A percentile compares a stretch with the other conserved stretches of the same genome.
Conservation (phyloP, 2,113 vertebrate species). For the Catharus bicknelli region DNA sequence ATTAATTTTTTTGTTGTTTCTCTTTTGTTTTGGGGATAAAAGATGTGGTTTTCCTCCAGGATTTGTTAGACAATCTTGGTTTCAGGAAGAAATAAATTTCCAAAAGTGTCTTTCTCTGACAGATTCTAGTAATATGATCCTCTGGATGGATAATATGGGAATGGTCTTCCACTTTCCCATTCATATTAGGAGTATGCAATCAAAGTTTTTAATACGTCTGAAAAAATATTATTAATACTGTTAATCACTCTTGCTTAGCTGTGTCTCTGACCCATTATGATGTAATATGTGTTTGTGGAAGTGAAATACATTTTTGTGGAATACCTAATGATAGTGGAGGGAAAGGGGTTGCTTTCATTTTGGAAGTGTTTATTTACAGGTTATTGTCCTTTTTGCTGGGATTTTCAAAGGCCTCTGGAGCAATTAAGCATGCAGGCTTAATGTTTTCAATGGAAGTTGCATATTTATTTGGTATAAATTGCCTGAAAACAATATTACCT, state of each 20-base stretch:
- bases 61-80: neutral
- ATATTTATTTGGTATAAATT: constrained; percentile 15
- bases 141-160: neutral
- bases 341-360: neutral
- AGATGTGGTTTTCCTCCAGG: neutral
- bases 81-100: neutral
- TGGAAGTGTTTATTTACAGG: neutral
- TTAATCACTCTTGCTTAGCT: neutral
- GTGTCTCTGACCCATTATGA: neutral
- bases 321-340: neutral
- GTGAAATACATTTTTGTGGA: neutral
- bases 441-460: neutral
- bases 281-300: neutral
- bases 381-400: neutral
- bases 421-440: neutral
- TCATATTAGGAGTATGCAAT: neutral
- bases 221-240: neutral
- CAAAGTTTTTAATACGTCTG: neutral
- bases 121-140: neutral
- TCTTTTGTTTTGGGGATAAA: neutral
- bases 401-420: constrained; percentile 22
- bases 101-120: neutral
- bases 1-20: neutral
- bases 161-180: neutral
- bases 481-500: neutral